Evolutionary conservation across 2,888 invertebrate species (phyloP), one percentile per base, ranked within the genome.

Genomic region (Lasioglossum oenotherae): DNA sequence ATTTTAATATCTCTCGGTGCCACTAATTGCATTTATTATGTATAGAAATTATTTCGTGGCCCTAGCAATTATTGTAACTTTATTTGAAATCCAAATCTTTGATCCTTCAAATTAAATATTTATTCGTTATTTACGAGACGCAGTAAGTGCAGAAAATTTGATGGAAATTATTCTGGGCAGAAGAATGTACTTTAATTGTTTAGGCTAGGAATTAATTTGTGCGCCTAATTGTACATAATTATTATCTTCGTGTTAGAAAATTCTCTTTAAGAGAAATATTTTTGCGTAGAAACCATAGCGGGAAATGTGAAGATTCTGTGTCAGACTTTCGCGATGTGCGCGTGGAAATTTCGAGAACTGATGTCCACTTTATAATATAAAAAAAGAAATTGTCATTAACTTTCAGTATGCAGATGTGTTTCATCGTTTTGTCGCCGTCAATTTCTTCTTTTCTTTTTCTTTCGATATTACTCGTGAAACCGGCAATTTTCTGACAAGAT

Each of bases 401-500:
- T 46, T 74, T 83, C 41, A 4, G 69, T 41, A 74, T 12, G 5
- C 16, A n/a, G 16, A 74, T 10, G 38, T 35, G 53, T 53, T 53
- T 16, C 57, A 41, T 69, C 60, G 6, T 46, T 71, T 71, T n/a
- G 27, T 78, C 41, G 23, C 44, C n/a, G 27, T 79, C 73, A 31
- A 53, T 84, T 41, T 82, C 64, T 82, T 74, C 16, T 35, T 74
- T 86, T 64, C n/a, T 77, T 78, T 74, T 74, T 69, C 75, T 79
- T 74, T 82, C 67, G 77, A 82, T 74, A 80, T 64, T 74, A 76
- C 82, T 74, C 60, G 84, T 89, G 84, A 90, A 90, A 87, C 82
- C 67, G 67, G 83, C 69, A 35, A 75, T 74, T 74, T 81, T 74
- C 73, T 27, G 53, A 74, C 67, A 89, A 77, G 75, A 87, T 87